Conservation (phyloP, 2,888 invertebrate species). For the Mycogona germanica region DNA sequence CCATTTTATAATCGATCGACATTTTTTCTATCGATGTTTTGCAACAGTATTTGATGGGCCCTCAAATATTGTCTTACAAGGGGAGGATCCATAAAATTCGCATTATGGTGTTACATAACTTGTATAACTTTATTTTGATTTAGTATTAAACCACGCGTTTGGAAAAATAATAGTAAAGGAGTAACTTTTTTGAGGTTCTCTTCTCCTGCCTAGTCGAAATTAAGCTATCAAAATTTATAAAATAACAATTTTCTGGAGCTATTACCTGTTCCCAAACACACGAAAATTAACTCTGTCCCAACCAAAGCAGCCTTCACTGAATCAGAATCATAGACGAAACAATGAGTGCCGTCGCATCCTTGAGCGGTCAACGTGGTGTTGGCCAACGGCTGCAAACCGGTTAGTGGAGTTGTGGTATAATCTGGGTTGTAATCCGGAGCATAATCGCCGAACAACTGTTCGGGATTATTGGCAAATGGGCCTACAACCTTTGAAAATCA, state of each 20-base stretch:
- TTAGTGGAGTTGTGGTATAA: slow-evolving; percentile 12
- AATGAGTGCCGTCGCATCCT: slow-evolving; percentile 14
- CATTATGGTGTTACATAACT: neutral
- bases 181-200: too few species aligned
- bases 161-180: too few species aligned
- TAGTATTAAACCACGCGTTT: too few species aligned
- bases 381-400: slow-evolving; percentile 3
- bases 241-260: neutral
- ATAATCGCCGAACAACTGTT: slow-evolving; percentile 16
- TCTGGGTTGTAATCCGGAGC: slow-evolving; percentile 5
- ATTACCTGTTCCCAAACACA: slow-evolving; percentile 18
- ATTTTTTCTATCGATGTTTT: too few species aligned
- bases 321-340: slow-evolving; percentile 7
- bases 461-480: slow-evolving; percentile 16
- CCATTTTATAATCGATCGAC: too few species aligned
- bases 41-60: too few species aligned
- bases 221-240: too few species aligned
- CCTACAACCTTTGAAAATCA: slow-evolving; percentile 14
- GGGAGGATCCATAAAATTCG: neutral
- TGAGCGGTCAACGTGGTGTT: neutral
- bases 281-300: slow-evolving; percentile 14
- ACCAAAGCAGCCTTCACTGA: slow-evolving; percentile 5
- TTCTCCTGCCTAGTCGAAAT: too few species aligned
- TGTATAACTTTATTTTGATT: too few species aligned
- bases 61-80: too few species aligned